A percentile compares a stretch with the other conserved stretches of the same genome.
Evolutionary conservation across 1,140 invertebrate species (phyloP).

Genomic region (Laodelphax striatellus): DNA sequence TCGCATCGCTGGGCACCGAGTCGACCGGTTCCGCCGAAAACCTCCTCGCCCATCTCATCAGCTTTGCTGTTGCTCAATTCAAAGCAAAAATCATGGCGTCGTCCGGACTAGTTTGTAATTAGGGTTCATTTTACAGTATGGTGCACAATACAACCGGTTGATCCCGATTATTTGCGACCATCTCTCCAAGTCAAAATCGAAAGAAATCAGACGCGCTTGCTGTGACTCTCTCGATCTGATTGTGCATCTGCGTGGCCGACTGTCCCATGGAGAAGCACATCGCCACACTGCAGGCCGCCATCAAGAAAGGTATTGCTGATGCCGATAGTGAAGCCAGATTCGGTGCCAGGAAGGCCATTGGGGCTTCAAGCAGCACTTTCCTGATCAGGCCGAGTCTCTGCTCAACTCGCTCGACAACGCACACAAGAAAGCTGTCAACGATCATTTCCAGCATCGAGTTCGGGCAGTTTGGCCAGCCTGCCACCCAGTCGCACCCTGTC

Average conservation of each 20-base stretch:
- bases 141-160: constrained; percentile 71
- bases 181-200: constrained; percentile 68
- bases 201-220: constrained; percentile 71
- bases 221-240: constrained; percentile 80
- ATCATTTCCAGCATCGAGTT: constrained; percentile 26
- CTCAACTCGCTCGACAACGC: constrained; percentile 70
- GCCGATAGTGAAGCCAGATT: constrained; percentile 80
- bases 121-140: constrained; percentile 81
- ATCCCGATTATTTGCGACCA: constrained; percentile 77
- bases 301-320: constrained; percentile 83
- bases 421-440: constrained; percentile 63
- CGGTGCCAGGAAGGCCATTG: constrained; percentile 74
- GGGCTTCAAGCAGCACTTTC: constrained; percentile 83
- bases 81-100: constrained; percentile 87
- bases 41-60: constrained; percentile 72
- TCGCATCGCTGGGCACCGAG: constrained; percentile 65
- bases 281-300: constrained; percentile 61
- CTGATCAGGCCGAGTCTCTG: constrained; percentile 74
- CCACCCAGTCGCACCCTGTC: background rate
- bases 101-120: constrained; percentile 72
- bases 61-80: constrained; percentile 91
- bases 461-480: constrained; percentile 21
- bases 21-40: constrained; percentile 77
- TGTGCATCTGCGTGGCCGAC: constrained; percentile 76
- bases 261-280: constrained; percentile 71